A percentile compares a stretch with the other conserved stretches of the same genome.
phyloP scores from a whole-genome alignment of 1,140 invertebrate species.

The Phortica variegata region DNA sequence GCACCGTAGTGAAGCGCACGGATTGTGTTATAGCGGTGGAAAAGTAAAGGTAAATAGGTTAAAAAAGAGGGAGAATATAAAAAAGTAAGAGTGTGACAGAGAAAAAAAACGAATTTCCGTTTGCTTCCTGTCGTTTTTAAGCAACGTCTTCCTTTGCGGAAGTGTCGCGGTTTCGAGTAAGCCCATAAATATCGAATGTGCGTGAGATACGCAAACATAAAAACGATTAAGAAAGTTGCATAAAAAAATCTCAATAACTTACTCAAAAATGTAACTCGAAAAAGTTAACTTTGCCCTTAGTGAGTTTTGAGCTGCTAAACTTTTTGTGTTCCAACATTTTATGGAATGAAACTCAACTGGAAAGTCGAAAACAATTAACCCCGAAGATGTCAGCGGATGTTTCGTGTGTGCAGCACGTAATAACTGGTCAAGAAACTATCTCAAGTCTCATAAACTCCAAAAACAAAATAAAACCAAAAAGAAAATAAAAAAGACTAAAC shows the following conservation, averaged over 20 bases:
- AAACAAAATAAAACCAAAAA: too few relatives aligned
- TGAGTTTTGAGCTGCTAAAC: conserved; percentile 7
- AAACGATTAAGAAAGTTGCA: too few relatives aligned
- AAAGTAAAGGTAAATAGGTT: too few relatives aligned
- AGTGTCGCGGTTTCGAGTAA: neutral
- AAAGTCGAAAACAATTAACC: conserved; percentile 56
- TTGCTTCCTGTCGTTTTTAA: conserved; percentile 15
- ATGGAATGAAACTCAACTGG: conserved; percentile 27
- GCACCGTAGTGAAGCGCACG: too few relatives aligned
- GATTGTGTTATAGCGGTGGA: too few relatives aligned
- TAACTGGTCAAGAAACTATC: conserved; percentile 37
- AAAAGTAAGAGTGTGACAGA: too few relatives aligned
- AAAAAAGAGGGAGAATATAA: too few relatives aligned
- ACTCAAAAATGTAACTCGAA: neutral
- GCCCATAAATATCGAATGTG: too few relatives aligned
- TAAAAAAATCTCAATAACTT: neutral
- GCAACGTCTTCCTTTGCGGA: conserved; percentile 14
- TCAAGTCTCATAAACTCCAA: neutral
- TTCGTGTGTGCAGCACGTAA: conserved; percentile 42
- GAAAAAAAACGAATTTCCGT: conserved; percentile 14
- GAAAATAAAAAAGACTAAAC: too few relatives aligned
- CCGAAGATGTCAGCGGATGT: conserved; percentile 36
- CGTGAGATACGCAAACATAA: too few relatives aligned
- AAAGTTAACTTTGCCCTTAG: too few relatives aligned
- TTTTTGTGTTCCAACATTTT: too few relatives aligned